These are phyloP conservation scores for Xiphias gladius DNA, from an alignment of 2,113 vertebrate species.

Conservation along the genomic window DNA sequence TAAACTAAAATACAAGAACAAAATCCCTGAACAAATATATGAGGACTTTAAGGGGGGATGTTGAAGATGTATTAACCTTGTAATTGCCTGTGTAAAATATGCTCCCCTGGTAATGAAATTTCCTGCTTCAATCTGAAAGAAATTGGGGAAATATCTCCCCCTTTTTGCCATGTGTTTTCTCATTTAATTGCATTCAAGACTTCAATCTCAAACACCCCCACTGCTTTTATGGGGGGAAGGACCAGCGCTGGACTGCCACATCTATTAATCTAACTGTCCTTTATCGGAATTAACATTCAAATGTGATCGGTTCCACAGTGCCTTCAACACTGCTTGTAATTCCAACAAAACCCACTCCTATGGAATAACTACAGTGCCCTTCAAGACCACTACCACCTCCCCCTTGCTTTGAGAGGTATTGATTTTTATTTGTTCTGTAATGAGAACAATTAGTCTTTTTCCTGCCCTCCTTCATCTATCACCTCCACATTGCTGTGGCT, in stretches of 20 bases:
- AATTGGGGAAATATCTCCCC: constrained; percentile 77
- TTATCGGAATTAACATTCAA: constrained; percentile 83
- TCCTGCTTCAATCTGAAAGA: constrained; percentile 79
- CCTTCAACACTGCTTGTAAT: constrained; percentile 70
- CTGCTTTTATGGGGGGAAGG: constrained; percentile 57
- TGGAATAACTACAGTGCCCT: constrained; percentile 81
- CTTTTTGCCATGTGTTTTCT: constrained; percentile 70
- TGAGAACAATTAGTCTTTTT: constrained; percentile 84
- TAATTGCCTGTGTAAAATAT: constrained; percentile 83
- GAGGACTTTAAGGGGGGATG: constrained; percentile 70
- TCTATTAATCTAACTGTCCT: constrained; percentile 82
- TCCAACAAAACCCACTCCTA: constrained; percentile 75
- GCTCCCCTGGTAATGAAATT: constrained; percentile 79
- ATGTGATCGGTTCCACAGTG: constrained; percentile 76
- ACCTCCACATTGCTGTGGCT: constrained; percentile 58
- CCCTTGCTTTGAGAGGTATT: constrained; percentile 77
- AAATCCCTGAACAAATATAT: constrained; percentile 75
- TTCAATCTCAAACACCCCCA: constrained; percentile 75
- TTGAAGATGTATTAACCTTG: constrained; percentile 80
- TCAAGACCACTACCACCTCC: constrained; percentile 67
- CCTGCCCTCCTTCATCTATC: constrained; percentile 78
- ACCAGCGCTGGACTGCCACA: constrained; percentile 62
- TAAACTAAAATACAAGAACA: constrained; percentile 76
- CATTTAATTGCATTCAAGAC: constrained; percentile 81
- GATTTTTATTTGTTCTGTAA: constrained; percentile 84